Percentiles rank a stretch among this genome's conserved stretches.
These are phyloP conservation scores for Ericerus pela DNA, from an alignment of 1,140 invertebrate species.

Conservation along the genomic window DNA sequence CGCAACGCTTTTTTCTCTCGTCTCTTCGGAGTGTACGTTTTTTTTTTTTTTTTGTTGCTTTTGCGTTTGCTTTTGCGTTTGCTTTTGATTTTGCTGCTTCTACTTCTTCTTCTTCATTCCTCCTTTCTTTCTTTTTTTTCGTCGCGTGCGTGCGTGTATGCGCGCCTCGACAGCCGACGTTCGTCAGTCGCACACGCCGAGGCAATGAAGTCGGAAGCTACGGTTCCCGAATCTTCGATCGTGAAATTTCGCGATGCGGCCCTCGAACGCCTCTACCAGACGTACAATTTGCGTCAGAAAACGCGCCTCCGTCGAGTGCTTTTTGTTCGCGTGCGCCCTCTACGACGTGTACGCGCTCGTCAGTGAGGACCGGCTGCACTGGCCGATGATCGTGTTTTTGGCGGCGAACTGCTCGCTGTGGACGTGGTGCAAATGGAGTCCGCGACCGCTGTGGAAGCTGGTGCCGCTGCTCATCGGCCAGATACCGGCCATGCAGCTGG, in stretches of 20 bases:
- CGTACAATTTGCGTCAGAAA: constrained; percentile 58
- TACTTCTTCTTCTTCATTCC: no score
- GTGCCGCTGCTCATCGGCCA: constrained; percentile 47
- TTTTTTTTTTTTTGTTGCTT: no score
- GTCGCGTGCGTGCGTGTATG: no score
- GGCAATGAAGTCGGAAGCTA: constrained; percentile 9
- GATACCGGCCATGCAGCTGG: constrained; percentile 41
- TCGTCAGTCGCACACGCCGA: not conserved
- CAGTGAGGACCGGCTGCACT: constrained; percentile 33
- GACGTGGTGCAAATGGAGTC: constrained; percentile 34
- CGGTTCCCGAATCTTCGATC: constrained; percentile 1
- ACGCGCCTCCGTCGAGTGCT: constrained; percentile 56
- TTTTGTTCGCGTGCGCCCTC: constrained; percentile 48
- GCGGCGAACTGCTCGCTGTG: constrained; percentile 38
- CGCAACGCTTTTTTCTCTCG: no score
- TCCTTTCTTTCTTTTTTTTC: no score
- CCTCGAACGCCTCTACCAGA: constrained; percentile 57
- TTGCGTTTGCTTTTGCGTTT: no score
- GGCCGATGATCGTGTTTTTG: constrained; percentile 37
- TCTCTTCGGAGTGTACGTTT: no score
- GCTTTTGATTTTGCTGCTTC: no score
- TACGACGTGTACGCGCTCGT: constrained; percentile 47
- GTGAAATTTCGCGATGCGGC: constrained; percentile 32
- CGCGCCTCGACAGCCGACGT: no score
- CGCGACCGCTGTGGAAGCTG: constrained; percentile 35